Conservation (phyloP, 35 echinoderm and acorn worm genomes). For the Ophiothrix spiculata region DNA sequence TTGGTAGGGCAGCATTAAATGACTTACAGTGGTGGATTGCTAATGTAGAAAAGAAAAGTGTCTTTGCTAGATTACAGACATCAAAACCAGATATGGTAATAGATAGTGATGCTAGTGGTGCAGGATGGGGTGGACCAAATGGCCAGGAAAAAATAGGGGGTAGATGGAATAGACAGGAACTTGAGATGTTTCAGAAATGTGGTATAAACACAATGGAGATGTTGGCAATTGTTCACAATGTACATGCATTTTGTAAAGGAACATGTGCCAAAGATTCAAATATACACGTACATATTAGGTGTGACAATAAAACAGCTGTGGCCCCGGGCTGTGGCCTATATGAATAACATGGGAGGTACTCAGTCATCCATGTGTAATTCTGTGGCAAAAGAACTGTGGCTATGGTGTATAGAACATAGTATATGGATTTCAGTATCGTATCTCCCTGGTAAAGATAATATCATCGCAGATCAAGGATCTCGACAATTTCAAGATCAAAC, state of each 20-base stretch:
- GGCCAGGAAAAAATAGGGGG: conserved; percentile 17
- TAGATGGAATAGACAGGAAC: conserved; percentile 43
- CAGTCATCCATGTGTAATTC: conserved; percentile 27
- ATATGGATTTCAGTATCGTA: conserved; percentile 8
- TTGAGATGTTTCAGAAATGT: conserved; percentile 20
- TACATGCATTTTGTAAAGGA: conserved; percentile 45
- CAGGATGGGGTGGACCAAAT: conserved; percentile 67
- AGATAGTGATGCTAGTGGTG: conserved; percentile 38
- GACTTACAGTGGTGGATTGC: conserved; percentile 66
- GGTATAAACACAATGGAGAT: conserved; percentile 52
- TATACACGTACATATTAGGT: conserved; percentile 34
- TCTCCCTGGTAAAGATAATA: conserved; percentile 13
- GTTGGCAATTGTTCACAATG: conserved; percentile 19
- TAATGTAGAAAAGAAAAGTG: neutral
- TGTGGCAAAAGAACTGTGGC: conserved; percentile 3
- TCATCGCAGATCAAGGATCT: conserved; percentile 15
- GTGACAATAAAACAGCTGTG: conserved; percentile 59
- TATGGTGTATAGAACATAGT: conserved; percentile 5
- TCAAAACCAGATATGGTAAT: conserved; percentile 38
- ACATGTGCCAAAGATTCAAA: too few relatives aligned
- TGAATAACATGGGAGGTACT: conserved; percentile 57
- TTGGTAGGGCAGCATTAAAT: conserved; percentile 23
- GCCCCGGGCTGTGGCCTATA: too few relatives aligned
- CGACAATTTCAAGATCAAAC: conserved; percentile 18
- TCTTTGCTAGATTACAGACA: neutral